These are phyloP conservation scores for Nasonia longicornis DNA, from an alignment of 1,140 invertebrate genomes.

Conservation along the genomic window DNA sequence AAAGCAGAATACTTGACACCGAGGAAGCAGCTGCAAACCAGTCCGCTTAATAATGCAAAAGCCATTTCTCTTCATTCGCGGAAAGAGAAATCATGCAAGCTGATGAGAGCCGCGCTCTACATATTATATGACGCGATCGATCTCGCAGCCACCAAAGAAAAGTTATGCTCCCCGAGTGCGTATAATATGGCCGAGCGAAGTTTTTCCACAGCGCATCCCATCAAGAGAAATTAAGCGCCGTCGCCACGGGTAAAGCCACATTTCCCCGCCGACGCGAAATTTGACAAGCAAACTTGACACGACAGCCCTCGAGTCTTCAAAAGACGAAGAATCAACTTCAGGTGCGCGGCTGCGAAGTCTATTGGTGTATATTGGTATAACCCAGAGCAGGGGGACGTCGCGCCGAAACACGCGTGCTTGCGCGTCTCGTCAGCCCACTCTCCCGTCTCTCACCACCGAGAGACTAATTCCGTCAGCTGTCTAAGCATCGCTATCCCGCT, in stretches of 20 bases:
- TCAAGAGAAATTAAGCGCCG: neutral
- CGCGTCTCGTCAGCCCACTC: neutral
- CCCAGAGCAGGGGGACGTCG: neutral
- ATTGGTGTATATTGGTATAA: too few species aligned
- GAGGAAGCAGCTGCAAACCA: too few species aligned
- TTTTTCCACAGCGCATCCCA: too few species aligned
- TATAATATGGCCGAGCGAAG: too few species aligned
- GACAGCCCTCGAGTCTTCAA: neutral
- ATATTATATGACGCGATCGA: too few species aligned
- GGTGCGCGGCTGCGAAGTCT: neutral
- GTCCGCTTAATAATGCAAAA: too few species aligned
- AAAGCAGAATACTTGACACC: neutral
- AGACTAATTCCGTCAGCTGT: slow-evolving; percentile 45
- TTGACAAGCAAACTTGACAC: neutral
- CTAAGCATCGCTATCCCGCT: slow-evolving; percentile 39
- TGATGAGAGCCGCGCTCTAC: too few species aligned
- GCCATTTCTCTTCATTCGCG: too few species aligned
- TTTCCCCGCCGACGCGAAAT: neutral
- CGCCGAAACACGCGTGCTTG: neutral
- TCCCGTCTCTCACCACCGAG: neutral
- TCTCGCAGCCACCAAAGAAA: too few species aligned
- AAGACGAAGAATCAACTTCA: neutral
- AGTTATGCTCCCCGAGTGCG: too few species aligned
- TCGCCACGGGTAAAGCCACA: too few species aligned
- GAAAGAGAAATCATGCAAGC: too few species aligned